Conservation (phyloP, 2,113 vertebrate species). For the Periophthalmodon schlosseri region DNA sequence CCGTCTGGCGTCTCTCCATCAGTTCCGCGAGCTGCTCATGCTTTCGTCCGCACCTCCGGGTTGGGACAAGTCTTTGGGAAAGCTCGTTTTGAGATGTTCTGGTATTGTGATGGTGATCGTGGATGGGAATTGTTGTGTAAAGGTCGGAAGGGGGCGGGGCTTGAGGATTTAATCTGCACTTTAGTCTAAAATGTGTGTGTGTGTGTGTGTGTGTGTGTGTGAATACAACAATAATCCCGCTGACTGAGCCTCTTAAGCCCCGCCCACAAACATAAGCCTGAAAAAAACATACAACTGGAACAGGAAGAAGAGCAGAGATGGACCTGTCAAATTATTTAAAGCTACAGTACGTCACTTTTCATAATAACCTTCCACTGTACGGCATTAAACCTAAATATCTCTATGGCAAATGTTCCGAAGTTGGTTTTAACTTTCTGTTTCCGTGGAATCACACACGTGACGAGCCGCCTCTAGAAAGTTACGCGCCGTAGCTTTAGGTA, state of each 20-base stretch:
- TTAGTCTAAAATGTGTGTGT: constrained; percentile 56
- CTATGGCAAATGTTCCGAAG: too few relatives aligned
- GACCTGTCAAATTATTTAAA: neutral
- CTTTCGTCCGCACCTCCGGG: constrained; percentile 18
- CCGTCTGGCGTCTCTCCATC: constrained; percentile 53
- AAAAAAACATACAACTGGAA: constrained; percentile 7
- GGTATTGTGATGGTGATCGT: constrained; percentile 32
- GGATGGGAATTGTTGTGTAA: constrained; percentile 8
- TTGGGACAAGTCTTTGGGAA: neutral
- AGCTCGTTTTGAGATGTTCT: constrained; percentile 17
- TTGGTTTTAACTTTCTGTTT: too few relatives aligned
- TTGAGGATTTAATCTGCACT: constrained; percentile 61
- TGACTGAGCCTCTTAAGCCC: constrained; percentile 69
- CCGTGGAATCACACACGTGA: too few relatives aligned
- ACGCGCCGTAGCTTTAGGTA: too few relatives aligned
- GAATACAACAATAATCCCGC: constrained; percentile 69
- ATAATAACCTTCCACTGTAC: too few relatives aligned
- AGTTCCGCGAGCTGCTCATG: constrained; percentile 58
- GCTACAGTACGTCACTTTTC: too few relatives aligned
- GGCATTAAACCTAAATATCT: too few relatives aligned
- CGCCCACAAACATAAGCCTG: constrained; percentile 63
- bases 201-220: constrained; percentile 38
- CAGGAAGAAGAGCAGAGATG: constrained; percentile 32
- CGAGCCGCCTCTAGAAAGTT: too few relatives aligned
- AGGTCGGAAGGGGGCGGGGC: constrained; percentile 54